phyloP scores from a whole-genome alignment of 2,113 vertebrate genomes.

The Rhinolophus ferrumequinum region DNA sequence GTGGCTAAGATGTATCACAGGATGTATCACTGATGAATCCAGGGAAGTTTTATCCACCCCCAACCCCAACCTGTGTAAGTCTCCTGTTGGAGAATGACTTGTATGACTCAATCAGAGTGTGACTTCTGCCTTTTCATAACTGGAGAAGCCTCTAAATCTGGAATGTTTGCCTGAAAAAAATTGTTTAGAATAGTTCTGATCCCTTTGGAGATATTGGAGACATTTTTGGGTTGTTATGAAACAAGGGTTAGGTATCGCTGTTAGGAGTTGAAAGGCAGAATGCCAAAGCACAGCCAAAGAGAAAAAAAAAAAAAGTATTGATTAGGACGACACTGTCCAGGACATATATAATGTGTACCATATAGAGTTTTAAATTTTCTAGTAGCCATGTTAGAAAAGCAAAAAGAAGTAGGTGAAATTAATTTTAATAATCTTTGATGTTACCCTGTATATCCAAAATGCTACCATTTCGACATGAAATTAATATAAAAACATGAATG shows the following conservation, averaged over 20 bases:
- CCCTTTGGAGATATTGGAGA: background rate
- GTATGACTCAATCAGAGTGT: background rate
- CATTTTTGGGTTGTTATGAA: background rate
- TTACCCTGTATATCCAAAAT: background rate
- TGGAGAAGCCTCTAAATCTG: background rate
- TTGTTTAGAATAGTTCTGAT: background rate
- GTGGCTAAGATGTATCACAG: background rate
- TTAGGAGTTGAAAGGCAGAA: background rate
- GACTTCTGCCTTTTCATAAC: background rate
- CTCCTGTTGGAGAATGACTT: background rate
- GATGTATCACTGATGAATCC: background rate
- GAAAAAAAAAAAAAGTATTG: background rate
- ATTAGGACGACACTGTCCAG: background rate
- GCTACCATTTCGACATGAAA: background rate
- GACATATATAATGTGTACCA: background rate
- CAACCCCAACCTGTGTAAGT: background rate
- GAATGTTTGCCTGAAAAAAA: slow-evolving; percentile 16
- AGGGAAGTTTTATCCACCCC: background rate
- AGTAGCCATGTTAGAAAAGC: slow-evolving; percentile 11
- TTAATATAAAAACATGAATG: background rate
- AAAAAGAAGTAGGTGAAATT: background rate
- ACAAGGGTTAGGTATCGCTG: background rate
- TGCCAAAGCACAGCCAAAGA: background rate
- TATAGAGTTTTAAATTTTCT: background rate
- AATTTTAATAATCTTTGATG: background rate